A percentile compares a stretch with the other conserved stretches of the same genome.
These are phyloP conservation scores for Apeltes quadracus DNA, from an alignment of 2,113 vertebrate genomes.

Conservation along the genomic window DNA sequence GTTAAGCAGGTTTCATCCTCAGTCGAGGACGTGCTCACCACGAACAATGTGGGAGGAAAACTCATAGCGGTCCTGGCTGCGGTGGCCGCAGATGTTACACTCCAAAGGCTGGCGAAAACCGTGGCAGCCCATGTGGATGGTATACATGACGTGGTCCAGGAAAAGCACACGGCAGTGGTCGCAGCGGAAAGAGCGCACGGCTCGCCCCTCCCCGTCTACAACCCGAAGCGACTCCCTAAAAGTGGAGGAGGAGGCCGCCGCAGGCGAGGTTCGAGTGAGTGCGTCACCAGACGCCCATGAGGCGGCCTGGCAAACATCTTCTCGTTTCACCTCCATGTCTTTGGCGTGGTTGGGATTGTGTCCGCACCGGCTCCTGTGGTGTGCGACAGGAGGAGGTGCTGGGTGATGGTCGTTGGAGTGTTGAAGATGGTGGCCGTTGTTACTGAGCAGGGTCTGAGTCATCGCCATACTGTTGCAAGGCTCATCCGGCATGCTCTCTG, in stretches of 20 bases:
- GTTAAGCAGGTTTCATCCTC: slow-evolving; percentile 55
- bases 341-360: slow-evolving; percentile 90
- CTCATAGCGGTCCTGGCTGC: slow-evolving; percentile 97
- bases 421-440: slow-evolving; percentile 75
- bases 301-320: slow-evolving; percentile 48
- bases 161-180: slow-evolving; percentile 97
- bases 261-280: slow-evolving; percentile 60
- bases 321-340: slow-evolving; percentile 84
- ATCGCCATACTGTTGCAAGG: slow-evolving; percentile 76
- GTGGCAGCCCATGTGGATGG: slow-evolving; percentile 99
- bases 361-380: slow-evolving; percentile 56
- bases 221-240: slow-evolving; percentile 87
- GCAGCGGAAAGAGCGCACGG: slow-evolving; percentile 91
- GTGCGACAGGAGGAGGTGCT: slow-evolving; percentile 40
- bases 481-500: slow-evolving; percentile 95
- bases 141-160: slow-evolving; percentile 99
- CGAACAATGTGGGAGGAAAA: slow-evolving; percentile 98
- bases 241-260: slow-evolving; percentile 70
- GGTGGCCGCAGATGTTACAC: slow-evolving; percentile 97
- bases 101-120: slow-evolving; percentile 98
- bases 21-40: slow-evolving; percentile 92
- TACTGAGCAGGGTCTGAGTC: slow-evolving; percentile 51
- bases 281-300: slow-evolving; percentile 40
- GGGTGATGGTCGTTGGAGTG: slow-evolving; percentile 62
- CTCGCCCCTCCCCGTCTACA: slow-evolving; percentile 89